Evolutionary conservation across 2,797 vertebrate genomes (phyloP).

Genomic region (Silurus aristotelis): DNA sequence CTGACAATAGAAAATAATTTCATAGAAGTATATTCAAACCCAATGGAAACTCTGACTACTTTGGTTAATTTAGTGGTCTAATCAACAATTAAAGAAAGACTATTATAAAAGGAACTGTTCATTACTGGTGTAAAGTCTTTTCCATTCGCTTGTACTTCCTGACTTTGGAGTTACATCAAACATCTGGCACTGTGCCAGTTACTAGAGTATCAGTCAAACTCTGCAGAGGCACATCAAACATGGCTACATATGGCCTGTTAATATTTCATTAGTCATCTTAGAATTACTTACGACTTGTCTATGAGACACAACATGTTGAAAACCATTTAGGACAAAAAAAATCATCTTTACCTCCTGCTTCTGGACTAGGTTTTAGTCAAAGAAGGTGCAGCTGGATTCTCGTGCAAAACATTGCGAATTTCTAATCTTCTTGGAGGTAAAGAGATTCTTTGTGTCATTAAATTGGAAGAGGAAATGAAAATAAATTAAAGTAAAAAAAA

Average conservation of each 20-base stretch:
- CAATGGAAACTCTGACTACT: not conserved
- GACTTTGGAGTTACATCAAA: slow-evolving; percentile 56
- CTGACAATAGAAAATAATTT: not conserved
- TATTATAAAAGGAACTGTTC: not conserved
- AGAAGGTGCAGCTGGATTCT: slow-evolving; percentile 14
- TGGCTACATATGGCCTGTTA: slow-evolving; percentile 59
- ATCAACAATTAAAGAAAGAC: slow-evolving; percentile 18
- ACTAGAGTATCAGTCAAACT: slow-evolving; percentile 53
- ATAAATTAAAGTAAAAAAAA: slow-evolving; percentile 45
- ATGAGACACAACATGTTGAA: slow-evolving; percentile 28
- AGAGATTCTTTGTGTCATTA: slow-evolving; percentile 49
- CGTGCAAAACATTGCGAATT: slow-evolving; percentile 57
- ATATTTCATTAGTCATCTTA: slow-evolving; percentile 60
- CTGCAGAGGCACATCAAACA: slow-evolving; percentile 58
- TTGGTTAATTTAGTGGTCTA: not conserved
- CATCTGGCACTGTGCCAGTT: slow-evolving; percentile 52
- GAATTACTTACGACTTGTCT: slow-evolving; percentile 58
- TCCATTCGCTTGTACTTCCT: not conserved
- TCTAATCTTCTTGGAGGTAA: slow-evolving; percentile 48
- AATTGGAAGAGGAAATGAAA: slow-evolving; percentile 41
- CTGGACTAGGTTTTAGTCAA: slow-evolving; percentile 22
- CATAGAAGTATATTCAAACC: not conserved
- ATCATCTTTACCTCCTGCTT: slow-evolving; percentile 20
- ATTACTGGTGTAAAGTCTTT: not conserved
- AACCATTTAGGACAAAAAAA: slow-evolving; percentile 8